These are phyloP conservation scores for Podarcis siculus DNA, from an alignment of 2,797 vertebrate genomes.

Conservation along the genomic window DNA sequence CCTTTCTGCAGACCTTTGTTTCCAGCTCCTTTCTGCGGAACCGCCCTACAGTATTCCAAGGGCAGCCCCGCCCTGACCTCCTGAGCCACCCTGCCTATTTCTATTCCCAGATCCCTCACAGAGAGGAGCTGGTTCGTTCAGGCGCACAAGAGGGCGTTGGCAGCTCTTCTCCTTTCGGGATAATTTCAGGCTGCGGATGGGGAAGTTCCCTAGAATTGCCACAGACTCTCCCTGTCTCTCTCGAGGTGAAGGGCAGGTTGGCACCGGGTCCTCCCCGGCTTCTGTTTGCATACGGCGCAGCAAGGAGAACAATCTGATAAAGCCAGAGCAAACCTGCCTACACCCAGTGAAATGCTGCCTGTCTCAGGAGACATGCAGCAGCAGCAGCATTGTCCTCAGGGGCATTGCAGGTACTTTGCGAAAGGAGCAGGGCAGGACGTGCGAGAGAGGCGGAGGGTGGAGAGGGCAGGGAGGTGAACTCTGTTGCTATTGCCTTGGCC, in stretches of 20 bases:
- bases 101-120: no score
- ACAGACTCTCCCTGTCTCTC: background rate
- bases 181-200: background rate
- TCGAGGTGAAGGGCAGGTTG: background rate
- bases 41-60: no score
- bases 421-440: background rate
- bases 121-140: background rate
- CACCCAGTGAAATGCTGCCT: background rate
- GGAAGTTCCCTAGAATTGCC: background rate
- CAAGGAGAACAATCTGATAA: conserved; percentile 11
- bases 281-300: background rate
- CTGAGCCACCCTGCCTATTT: no score
- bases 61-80: background rate
- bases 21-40: background rate
- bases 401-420: background rate
- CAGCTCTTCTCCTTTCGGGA: background rate
- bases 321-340: background rate
- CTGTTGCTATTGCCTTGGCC: background rate
- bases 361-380: background rate
- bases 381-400: background rate
- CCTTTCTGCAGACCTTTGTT: background rate
- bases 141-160: background rate
- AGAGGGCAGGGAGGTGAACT: background rate
- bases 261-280: background rate
- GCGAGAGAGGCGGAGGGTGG: background rate